Evolutionary conservation across 2,113 vertebrate genomes (phyloP), one percentile per base, ranked within the genome.

Genomic region (Centrocercus urophasianus): DNA sequence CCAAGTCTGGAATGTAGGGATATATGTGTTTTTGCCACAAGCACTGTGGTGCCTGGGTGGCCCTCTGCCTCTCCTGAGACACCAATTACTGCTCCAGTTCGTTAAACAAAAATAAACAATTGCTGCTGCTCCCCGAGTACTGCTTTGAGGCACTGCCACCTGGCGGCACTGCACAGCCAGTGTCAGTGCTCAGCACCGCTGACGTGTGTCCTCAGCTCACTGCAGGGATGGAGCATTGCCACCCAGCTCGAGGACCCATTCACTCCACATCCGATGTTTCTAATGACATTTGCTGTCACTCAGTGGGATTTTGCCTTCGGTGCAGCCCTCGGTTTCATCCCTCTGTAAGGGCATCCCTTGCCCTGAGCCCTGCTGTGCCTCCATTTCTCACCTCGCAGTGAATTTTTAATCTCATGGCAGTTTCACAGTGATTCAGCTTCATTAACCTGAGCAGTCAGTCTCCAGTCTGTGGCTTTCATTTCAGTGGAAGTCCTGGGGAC

Each of bases 241-340:
- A 0, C 67, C 4, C 17, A 48, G n/a, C 34, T 42, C 64, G 21
- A 4, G 13, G 0, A 1, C 6, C 3, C 10, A 0, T 8, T 25
- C 43, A 1, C 27, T 5, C 12, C 4, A 42, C 78, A 1, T 32
- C 18, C 54, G 15, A 56, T 11, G 54, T 30, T 59, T 10, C 67
- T 4, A 5, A 13, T 22, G 50, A 10, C 3, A 0, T 38, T n/a
- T 25, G n/a, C n/a, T 11, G 34, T 1, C 1, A 0, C 40, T 48
- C 16, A 5, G 10, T 22, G 16, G 52, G 8, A 4, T 61, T 76
- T 57, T 56, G 16, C 45, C 52, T 27, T 15, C 30, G 8, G 0
- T 2, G 25, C 2, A 1, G 38, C 52, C 34, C 38, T 57, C 11
- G 2, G 0, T 52, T 67, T 42, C 17, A 48, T 15, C 43, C 38